Conservation (phyloP, 2,888 invertebrate species). For the Yponomeuta plumbellus region DNA sequence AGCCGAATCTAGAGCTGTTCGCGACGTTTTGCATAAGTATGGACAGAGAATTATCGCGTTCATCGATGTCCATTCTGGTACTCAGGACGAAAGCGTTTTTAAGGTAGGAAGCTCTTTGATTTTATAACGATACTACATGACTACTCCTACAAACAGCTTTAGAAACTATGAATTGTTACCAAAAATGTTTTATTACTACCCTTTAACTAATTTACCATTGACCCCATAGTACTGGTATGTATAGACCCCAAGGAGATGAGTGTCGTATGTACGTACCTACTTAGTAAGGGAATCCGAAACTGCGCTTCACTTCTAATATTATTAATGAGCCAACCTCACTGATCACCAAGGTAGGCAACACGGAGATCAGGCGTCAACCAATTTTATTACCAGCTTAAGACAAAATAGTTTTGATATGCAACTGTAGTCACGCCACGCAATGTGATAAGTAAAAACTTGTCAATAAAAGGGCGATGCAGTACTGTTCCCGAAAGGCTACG, state of each 20-base stretch:
- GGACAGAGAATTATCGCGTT: conserved; percentile 56
- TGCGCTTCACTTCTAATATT: too few species aligned
- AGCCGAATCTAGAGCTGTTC: conserved; percentile 46
- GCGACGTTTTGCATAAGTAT: conserved; percentile 48
- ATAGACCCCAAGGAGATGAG: too few species aligned
- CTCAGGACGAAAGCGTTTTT: conserved; percentile 27
- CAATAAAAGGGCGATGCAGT: conserved; percentile 57
- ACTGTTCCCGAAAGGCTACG: conserved; percentile 55
- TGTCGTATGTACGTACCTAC: too few species aligned
- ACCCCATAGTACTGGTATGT: too few species aligned
- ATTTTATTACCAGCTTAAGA: too few species aligned
- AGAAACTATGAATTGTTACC: background rate
- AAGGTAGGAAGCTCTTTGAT: conserved; percentile 36
- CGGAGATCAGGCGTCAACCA: too few species aligned
- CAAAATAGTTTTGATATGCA: too few species aligned
- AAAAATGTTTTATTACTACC: background rate
- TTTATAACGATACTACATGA: background rate
- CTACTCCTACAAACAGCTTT: background rate
- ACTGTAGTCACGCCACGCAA: too few species aligned
- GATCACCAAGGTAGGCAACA: too few species aligned
- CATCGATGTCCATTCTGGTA: conserved; percentile 51
- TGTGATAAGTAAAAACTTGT: conserved; percentile 9
- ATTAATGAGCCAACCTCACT: too few species aligned
- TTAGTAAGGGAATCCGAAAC: too few species aligned
- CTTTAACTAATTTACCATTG: too few species aligned